Base-by-base conservation (phyloP, 2,113 vertebrate genomes). In the Copsychus sechellarum region DNA sequence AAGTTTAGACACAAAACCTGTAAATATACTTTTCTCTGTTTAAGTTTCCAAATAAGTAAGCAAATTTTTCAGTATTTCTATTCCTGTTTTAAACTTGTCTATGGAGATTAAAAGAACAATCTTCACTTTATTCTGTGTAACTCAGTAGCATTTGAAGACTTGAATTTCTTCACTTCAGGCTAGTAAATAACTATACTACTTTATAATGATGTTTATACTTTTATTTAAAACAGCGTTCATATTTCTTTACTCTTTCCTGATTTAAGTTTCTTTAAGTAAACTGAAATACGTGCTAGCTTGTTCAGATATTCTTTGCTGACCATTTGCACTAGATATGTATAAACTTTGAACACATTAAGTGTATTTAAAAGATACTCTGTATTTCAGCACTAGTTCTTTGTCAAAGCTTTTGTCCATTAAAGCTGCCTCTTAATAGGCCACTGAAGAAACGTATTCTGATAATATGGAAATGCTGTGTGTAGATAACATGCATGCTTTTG, bases 1-100 rank as follows among this genome's bases (percentile, higher is more conserved):
- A 96, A 98, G 98, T 96, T 77, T 31, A 81, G 53, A 83, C 81
- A 77, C 11, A 72, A 72, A 80, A 17, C 0, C 0, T 76, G 16
- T 90, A 67, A 58, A 40, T 57, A 9, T 4, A 34, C 33, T 66
- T 90, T 11, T 40, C 3, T 62, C 8, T 67, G 25, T 56, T 80
- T 42, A 43, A 42, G 31, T 82, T 48, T 93, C 54, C 51, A 61
- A 45, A 21, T 51, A 74, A 11, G 2, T 77, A 48, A 28, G 4
- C 28, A 43, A 8, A 12, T 43, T 73, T 66, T 73, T 80, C 24
- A 40, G 12, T 87, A n/a, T 77, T 95, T 73, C 29, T 8, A 31
- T 65, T 78, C 6, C 11, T 26, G 16, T 79, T 94, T 72, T 61
- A 78, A 43, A 67, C 54, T 36, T 84, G 6, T 58, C 9, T 51